phyloP scores from a whole-genome alignment of 2,888 invertebrate species.

The Thereva nobilitata region DNA sequence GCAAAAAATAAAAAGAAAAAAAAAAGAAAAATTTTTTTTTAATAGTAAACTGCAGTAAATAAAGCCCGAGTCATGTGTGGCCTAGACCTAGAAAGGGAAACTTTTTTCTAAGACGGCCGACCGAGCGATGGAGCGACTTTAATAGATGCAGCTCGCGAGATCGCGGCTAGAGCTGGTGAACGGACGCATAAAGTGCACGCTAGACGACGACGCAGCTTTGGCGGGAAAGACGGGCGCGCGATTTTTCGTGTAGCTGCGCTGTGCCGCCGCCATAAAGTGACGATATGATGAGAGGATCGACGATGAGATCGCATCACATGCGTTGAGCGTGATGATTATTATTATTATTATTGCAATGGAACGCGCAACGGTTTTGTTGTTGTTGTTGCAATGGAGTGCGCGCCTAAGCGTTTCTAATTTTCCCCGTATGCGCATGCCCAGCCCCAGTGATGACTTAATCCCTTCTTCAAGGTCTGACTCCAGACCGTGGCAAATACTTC shows the following conservation, averaged over 20 bases:
- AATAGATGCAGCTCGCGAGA: slow-evolving; percentile 46
- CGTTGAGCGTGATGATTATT: too few relatives aligned
- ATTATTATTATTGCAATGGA: too few relatives aligned
- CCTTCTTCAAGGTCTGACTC: background rate
- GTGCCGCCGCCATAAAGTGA: too few relatives aligned
- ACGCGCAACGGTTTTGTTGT: too few relatives aligned
- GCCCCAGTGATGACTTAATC: too few relatives aligned
- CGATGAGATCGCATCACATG: too few relatives aligned
- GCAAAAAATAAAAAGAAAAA: slow-evolving; percentile 5
- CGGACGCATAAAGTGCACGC: slow-evolving; percentile 15
- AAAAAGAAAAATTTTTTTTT: background rate
- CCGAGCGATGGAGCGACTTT: slow-evolving; percentile 4
- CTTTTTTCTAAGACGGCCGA: slow-evolving; percentile 49
- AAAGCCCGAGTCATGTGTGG: slow-evolving; percentile 49
- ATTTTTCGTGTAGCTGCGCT: background rate
- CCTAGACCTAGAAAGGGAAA: slow-evolving; percentile 59
- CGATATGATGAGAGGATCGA: too few relatives aligned
- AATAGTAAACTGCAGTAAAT: slow-evolving; percentile 25
- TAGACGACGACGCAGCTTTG: slow-evolving; percentile 5
- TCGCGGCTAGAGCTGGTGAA: slow-evolving; percentile 42
- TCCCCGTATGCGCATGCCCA: too few relatives aligned
- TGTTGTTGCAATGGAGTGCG: too few relatives aligned
- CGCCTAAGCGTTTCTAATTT: too few relatives aligned
- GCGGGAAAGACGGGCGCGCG: slow-evolving; percentile 20
- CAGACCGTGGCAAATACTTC: slow-evolving; percentile 7